A percentile compares a stretch with the other conserved stretches of the same genome.
Evolutionary conservation across 2,797 vertebrate species (phyloP).

Genomic region (Enteromius thamalakanensis): DNA sequence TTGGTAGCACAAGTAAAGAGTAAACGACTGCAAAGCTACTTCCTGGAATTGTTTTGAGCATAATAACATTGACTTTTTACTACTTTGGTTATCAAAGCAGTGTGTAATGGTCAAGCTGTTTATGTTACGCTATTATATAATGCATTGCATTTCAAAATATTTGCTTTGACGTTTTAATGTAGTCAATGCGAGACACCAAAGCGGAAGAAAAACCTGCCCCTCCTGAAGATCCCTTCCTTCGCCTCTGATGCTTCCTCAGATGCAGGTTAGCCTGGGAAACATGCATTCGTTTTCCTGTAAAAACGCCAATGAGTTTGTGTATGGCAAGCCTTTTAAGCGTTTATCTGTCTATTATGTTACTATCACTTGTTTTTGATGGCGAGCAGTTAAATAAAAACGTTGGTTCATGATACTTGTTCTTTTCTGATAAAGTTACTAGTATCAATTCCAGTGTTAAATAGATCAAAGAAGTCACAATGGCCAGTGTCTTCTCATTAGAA

Average conservation of each 20-base stretch:
- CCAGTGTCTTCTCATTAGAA: background rate
- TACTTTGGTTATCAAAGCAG: background rate
- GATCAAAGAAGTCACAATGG: too few relatives aligned
- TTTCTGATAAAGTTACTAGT: background rate
- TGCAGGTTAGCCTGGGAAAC: constrained; percentile 77
- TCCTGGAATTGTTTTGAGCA: constrained; percentile 1
- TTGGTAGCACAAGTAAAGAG: background rate
- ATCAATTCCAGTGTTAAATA: background rate
- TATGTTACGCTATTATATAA: background rate
- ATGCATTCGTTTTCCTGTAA: background rate
- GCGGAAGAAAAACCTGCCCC: constrained; percentile 68
- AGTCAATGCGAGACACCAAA: constrained; percentile 85
- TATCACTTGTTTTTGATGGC: background rate
- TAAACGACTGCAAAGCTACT: background rate
- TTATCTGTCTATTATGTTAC: background rate
- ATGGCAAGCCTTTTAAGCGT: background rate
- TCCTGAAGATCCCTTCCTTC: constrained; percentile 81
- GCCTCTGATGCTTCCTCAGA: constrained; percentile 88
- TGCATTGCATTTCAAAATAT: background rate
- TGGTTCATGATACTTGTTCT: background rate
- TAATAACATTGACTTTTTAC: background rate
- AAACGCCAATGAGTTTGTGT: too few relatives aligned
- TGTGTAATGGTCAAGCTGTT: background rate
- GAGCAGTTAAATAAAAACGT: background rate
- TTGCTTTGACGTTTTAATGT: constrained; percentile 19